Base-by-base conservation (phyloP, 2,797 vertebrate genomes). In the Lepus townsendii region DNA sequence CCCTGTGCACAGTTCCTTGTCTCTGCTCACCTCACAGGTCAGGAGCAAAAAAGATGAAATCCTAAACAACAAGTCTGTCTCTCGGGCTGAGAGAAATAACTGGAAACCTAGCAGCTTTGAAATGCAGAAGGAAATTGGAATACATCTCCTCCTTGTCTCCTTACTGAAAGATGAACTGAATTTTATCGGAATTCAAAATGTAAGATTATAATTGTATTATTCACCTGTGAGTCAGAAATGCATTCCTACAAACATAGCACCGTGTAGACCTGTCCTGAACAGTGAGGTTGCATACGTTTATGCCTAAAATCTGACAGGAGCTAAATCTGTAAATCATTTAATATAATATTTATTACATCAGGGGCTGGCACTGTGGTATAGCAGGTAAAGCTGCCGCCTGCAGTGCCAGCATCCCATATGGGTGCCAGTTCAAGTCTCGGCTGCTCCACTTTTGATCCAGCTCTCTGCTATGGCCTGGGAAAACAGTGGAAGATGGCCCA, bases 141-240 rank as follows among this genome's bases (percentile, higher is more conserved):
- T 77, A 35, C 65, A 42, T 9, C 20, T 89, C n/a, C 88, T 85
- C 11, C 24, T 77, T 60, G 30, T 68, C 42, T 78, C 24, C n/a
- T 78, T 32, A 90, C 35, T 57, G 32, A 90, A 92, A 86, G 9
- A 77, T 38, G 32, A 87, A 26, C 62, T 68, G 72, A 32, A 73
- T 47, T 83, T 80, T 69, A 83, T 26, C 35, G 12, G 89, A 90
- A 94, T 84, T 90, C 32, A 79, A 24, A 91, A 84, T 65, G 57
- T 69, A 62, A n/a, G 1, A 63, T 65, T 78, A 47, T 35, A 82
- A 73, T 69, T 78, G 27, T 1, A 54, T 66, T 78, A 38, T 54
- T 26, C 83, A 83, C 60, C 60, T 68, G 32, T 30, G 24, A 73
- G 47, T 92, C 47, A 65, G 24, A 76, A 71, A 69, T 65, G 30